Evolutionary conservation across 2,113 vertebrate genomes (phyloP).

Genomic region (Amazona vittata): DNA sequence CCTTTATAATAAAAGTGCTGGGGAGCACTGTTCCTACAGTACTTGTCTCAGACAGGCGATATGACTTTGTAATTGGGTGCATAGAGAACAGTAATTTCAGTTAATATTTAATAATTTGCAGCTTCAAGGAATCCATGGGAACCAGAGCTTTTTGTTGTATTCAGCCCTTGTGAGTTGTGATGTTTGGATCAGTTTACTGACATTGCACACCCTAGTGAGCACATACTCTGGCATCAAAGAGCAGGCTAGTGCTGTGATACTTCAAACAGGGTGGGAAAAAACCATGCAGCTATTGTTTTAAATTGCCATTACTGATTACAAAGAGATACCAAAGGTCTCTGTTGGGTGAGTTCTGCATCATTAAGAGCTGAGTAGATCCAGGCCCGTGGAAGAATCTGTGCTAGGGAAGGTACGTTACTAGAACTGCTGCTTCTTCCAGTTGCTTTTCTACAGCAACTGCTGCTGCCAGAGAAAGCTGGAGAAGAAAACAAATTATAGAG

Average conservation of each 20-base stretch:
- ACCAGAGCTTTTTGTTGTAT: constrained; percentile 6
- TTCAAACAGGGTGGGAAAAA: constrained; percentile 72
- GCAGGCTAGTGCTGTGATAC: constrained; percentile 22
- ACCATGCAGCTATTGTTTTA: constrained; percentile 74
- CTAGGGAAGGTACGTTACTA: background rate
- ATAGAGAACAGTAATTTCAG: constrained; percentile 35
- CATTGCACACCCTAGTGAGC: constrained; percentile 80
- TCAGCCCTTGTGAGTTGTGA: constrained; percentile 64
- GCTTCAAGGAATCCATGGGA: constrained; percentile 16
- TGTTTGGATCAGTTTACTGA: constrained; percentile 74
- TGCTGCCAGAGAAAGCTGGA: background rate
- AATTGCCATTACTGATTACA: constrained; percentile 75
- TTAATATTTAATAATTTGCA: constrained; percentile 61
- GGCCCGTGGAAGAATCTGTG: background rate
- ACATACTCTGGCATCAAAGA: constrained; percentile 74
- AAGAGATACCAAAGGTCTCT: constrained; percentile 65
- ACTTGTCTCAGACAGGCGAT: background rate
- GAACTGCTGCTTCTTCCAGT: background rate
- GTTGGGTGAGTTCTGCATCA: background rate
- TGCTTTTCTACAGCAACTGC: background rate
- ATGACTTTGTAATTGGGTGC: background rate
- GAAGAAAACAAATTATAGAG: background rate
- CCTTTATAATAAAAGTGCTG: constrained; percentile 56
- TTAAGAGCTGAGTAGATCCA: background rate
- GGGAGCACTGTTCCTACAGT: background rate